Evolutionary conservation across 2,797 vertebrate genomes (phyloP), one percentile per base, ranked within the genome.

Genomic region (Myripristis jacobus): DNA sequence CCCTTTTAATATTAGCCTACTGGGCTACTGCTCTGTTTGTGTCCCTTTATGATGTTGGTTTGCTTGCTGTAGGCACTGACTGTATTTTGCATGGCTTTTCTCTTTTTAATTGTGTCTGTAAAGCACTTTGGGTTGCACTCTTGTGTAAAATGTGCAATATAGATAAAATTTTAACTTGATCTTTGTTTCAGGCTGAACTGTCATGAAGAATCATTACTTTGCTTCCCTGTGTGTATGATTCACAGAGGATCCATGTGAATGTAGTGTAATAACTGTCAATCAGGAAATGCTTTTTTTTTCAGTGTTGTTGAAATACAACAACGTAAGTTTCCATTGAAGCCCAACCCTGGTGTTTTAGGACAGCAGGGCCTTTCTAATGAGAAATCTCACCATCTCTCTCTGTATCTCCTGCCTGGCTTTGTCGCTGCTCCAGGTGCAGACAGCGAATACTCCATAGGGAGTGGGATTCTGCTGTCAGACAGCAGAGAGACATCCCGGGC

Each of bases 401-500:
- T 29, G 27, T 77, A 22, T 50, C 47, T 66, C 72, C 56, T 63
- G 58, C 67, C 79, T 81, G 79, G 57, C 87, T 81, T 73, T 36
- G 36, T 71, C 66, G 1, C 79, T 64, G 55, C 78, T 82, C 19
- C 84, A 92, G 91, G 92, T 90, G 89, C 77, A 57, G 93, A 97
- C 89, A 96, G 96, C 0, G 94, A 98, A 54, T 90, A 88, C 0
- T 97, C 96, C 82, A 96, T 95, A 1, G 81, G 93, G 75, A 98
- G 95, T 59, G 73, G 94, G 47, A 92, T 94, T 79, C 91, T 93
- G 54, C 90, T 92, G 47, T 95, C 95, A 0, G 95, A 96, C 91
- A 98, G 95, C 91, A 93, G 94, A 67, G 95, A 96, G 83, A 89
- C 94, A 13, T 95, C 96, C 0, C 92, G 84, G 34, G 86, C 92